Evolutionary conservation across 2,888 invertebrate species (phyloP).

Genomic region (Cheilosia grossa): DNA sequence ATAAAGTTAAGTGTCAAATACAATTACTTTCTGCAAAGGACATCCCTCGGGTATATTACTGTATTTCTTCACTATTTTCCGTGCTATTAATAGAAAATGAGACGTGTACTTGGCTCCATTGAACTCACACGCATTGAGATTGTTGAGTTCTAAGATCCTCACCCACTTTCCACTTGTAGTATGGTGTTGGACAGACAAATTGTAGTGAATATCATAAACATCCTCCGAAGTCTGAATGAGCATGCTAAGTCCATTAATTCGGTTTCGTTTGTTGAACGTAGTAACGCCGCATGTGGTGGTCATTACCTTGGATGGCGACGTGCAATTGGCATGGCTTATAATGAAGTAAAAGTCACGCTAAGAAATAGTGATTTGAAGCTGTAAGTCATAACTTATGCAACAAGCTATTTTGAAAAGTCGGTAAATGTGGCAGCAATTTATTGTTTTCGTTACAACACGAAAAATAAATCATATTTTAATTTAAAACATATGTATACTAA

Average conservation of each 20-base stretch:
- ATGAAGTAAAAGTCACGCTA: background rate
- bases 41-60: background rate
- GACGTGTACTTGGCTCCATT: background rate
- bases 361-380: background rate
- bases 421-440: too few relatives aligned
- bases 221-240: background rate
- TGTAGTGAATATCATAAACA: background rate
- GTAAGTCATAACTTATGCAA: too few relatives aligned
- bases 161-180: background rate
- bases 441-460: too few relatives aligned
- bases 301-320: background rate
- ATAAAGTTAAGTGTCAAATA: background rate
- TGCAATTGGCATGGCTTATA: background rate
- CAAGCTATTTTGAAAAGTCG: too few relatives aligned
- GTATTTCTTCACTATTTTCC: background rate
- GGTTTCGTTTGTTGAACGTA: background rate
- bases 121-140: background rate
- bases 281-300: background rate
- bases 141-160: background rate
- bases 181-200: background rate
- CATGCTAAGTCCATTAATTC: background rate
- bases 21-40: background rate
- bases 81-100: background rate
- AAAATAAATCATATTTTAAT: too few relatives aligned
- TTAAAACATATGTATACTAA: too few relatives aligned